Evolutionary conservation across 2,113 vertebrate genomes (phyloP), one percentile per base, ranked within the genome.

Genomic region (Scomber scombrus): DNA sequence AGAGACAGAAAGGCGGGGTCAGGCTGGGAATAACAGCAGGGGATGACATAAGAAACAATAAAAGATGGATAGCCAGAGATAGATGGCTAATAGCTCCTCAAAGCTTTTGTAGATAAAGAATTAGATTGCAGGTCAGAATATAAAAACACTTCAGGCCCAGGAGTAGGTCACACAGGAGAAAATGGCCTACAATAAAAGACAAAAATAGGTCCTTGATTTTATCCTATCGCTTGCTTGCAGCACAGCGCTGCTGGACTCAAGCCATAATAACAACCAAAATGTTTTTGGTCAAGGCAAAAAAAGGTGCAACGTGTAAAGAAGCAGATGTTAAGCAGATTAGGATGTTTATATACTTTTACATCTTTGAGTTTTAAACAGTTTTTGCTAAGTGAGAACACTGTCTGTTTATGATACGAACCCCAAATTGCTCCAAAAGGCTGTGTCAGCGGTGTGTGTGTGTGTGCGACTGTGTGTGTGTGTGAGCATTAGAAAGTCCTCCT

Each of bases 41-140:
- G 18, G n/a, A 64, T 2, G 31, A 18, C 15, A 29, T 11, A 49
- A 73, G 31, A 40, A 60, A 72, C 45, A 34, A 43, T 74, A 64
- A 75, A 67, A 56, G 51, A 78, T 21, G 34, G 51, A 66, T 49
- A 71, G 45, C 47, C 18, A 14, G 51, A 29, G 54, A 78, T 23
- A 31, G 15, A 75, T 50, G 19, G 31, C 55, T 64, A 43, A 62
- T 29, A 21, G 61, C 57, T 66, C 54, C 51, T 54, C 2, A 1
- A 58, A 66, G 46, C 66, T 62, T 50, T 49, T 63, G 14, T 19
- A 45, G 50, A 73, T 71, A 26, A 80, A 69, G 60, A 64, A 72
- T 34, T 19, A 23, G 49, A 64, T 43, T 1, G 9, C 21, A 14
- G 54, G 60, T 40, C 2, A 11, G 47, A 74, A 71, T 50, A 47